phyloP scores from a whole-genome alignment of 2,888 invertebrate genomes.

The Phyllotreta cruciferae region DNA sequence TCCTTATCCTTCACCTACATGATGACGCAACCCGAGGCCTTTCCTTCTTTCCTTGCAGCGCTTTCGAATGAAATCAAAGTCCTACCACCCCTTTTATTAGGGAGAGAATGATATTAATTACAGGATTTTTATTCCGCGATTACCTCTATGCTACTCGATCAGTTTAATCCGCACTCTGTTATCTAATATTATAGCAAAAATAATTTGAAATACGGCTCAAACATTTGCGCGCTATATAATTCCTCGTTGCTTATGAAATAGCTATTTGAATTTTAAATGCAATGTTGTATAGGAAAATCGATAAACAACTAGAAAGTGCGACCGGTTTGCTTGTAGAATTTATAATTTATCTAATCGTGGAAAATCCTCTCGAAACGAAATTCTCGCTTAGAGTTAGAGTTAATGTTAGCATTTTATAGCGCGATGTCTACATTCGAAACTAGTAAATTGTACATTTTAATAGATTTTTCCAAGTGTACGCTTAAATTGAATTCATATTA shows the following conservation, averaged over 20 bases:
- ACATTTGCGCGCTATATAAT: conserved; percentile 18
- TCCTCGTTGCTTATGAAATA: not conserved
- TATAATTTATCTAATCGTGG: conserved; percentile 17
- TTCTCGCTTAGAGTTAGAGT: no score
- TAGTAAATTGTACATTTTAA: no score
- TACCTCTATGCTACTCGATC: no score
- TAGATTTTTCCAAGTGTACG: no score
- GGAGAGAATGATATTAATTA: conserved; percentile 23
- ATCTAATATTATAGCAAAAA: no score
- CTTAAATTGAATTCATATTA: no score
- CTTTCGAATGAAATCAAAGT: conserved; percentile 6
- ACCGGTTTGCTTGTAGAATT: conserved; percentile 29
- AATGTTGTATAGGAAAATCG: conserved; percentile 35
- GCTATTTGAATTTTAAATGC: conserved; percentile 22
- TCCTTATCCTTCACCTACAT: conserved; percentile 52
- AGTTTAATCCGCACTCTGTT: no score
- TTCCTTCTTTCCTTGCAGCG: conserved; percentile 36
- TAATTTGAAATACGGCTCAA: no score
- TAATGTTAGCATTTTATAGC: no score
- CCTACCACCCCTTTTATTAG: not conserved
- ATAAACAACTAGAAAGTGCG: conserved; percentile 34
- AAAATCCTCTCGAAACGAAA: conserved; percentile 10
- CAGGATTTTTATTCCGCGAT: no score
- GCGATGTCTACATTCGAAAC: no score
- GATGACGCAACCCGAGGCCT: conserved; percentile 48